phyloP scores from a whole-genome alignment of 2,113 vertebrate genomes.

The Dryoscopus gambensis region DNA sequence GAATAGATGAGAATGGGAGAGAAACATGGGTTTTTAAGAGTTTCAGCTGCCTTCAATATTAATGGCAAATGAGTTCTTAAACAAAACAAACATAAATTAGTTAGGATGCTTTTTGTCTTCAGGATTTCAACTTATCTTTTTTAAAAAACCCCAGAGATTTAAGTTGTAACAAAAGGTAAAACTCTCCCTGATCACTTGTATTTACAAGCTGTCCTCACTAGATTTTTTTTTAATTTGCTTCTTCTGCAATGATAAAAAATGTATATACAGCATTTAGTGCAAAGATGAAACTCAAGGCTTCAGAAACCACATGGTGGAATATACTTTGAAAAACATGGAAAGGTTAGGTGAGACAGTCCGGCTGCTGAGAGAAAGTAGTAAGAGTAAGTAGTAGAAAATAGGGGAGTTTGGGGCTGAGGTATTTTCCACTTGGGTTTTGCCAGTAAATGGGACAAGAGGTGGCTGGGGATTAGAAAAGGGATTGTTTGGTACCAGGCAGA shows the following conservation, averaged over 20 bases:
- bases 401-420: neutral
- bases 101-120: neutral
- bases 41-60: neutral
- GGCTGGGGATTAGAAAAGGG: neutral
- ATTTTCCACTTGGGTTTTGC: neutral
- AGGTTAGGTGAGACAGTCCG: neutral
- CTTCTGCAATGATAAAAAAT: neutral
- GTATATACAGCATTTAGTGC: neutral
- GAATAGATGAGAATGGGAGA: neutral
- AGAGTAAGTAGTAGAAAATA: no score
- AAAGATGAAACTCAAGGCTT: neutral
- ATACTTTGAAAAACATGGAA: neutral
- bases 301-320: neutral
- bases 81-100: neutral
- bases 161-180: neutral
- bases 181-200: neutral
- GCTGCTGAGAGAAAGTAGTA: neutral
- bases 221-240: neutral
- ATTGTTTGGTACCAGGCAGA: neutral
- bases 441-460: neutral
- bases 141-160: neutral
- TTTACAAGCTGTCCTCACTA: neutral
- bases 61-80: neutral
- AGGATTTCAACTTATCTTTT: neutral
- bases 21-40: neutral